Base-by-base conservation (phyloP, 2,797 vertebrate genomes). In the Coregonus sp. region DNA sequence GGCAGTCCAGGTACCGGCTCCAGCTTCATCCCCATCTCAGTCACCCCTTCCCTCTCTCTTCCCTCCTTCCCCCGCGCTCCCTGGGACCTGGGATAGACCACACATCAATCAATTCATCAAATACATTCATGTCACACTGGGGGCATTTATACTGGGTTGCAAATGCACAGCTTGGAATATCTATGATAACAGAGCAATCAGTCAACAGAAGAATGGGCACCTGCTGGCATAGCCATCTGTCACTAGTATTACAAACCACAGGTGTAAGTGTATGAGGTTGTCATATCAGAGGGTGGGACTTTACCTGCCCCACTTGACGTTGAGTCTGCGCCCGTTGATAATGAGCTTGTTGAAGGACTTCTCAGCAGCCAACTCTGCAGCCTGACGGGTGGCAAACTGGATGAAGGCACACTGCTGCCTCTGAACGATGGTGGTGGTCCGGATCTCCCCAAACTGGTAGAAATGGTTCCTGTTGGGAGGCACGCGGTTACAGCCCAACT, bases 261-360 rank as follows among this genome's bases (percentile, higher is more conserved):
- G 52, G 52, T 18, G 52, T n/a, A n/a, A 56, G 4, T 4, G 4
- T 18, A 5, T 56, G 52, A 56, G 52, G 16, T 56, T 18, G 15
- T n/a, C 52, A 16, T 56, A 18, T 16, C 52, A 56, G 5, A 56
- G 52, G 52, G 4, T 2, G 3, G 52, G 52, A 56, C 52, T 92
- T 93, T 84, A 98, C 98, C 98, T 96, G 90, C 98, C 97, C 98
- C 98, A 99, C 71, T 99, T 99, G 83, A 99, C 97, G 0, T 98
- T 99, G 76, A 99, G 97, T 70, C 98, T 94, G 29, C 96, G 96
- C 12, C 98, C 98, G 0, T 98, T 98, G 85, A 99, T 95, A 70
- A 99, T 99, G 74, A 99, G 95, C 80, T 99, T 99, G 89, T 99
- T 99, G 89, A 99, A 99, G 74, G 98, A 99, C 86, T 99, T 99